Conservation (phyloP, 2,113 vertebrate species). For the Penelope pileata region DNA sequence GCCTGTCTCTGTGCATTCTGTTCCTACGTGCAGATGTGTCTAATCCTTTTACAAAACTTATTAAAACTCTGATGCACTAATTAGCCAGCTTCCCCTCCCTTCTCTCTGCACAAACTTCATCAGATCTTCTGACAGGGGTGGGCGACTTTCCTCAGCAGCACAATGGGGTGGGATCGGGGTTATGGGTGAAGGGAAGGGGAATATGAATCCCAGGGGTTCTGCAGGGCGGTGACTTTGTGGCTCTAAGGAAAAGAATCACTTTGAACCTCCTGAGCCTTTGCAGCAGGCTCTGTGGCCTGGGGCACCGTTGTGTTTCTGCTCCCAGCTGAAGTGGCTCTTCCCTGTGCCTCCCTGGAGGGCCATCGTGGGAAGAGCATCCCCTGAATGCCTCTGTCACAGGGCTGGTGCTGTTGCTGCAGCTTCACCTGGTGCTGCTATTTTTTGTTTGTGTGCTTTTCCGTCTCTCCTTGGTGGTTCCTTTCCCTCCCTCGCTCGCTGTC, state of each 20-base stretch:
- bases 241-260: neutral
- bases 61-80: conserved; percentile 42
- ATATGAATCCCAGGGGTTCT: neutral
- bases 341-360: neutral
- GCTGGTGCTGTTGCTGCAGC: conserved; percentile 9
- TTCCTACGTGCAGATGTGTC: conserved; percentile 14
- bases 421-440: conserved; percentile 23
- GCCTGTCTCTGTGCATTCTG: conserved; percentile 48
- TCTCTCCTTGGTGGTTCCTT: neutral
- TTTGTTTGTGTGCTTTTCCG: neutral
- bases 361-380: conserved; percentile 39
- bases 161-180: neutral
- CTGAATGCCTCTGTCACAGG: neutral
- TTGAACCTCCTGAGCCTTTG: neutral
- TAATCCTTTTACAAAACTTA: conserved; percentile 67
- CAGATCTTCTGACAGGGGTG: neutral
- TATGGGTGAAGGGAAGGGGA: neutral
- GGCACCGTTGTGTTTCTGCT: conserved; percentile 6
- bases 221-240: neutral
- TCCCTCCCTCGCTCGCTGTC: neutral
- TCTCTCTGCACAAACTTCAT: neutral
- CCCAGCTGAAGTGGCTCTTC: conserved; percentile 50
- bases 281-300: neutral
- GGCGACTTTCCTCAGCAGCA: neutral
- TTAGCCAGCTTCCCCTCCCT: neutral